phyloP scores from a whole-genome alignment of 2,113 vertebrate genomes.

The Elachura formosa region DNA sequence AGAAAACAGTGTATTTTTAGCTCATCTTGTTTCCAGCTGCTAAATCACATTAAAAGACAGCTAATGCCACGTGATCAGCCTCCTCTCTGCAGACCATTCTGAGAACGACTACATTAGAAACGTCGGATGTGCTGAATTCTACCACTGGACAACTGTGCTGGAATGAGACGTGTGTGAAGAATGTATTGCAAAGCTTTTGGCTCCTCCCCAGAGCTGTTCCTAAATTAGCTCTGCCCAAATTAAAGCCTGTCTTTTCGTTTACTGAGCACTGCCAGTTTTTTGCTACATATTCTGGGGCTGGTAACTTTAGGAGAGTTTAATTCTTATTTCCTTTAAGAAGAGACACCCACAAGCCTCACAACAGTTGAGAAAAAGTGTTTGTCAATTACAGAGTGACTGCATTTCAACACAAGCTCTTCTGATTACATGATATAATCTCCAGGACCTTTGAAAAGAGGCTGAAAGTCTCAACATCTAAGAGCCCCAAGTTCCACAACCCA shows the following conservation, averaged over 20 bases:
- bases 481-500: constrained; percentile 9
- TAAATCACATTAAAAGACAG: constrained; percentile 56
- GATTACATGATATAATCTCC: background rate
- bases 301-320: background rate
- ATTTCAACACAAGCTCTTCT: background rate
- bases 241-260: background rate
- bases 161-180: constrained; percentile 20
- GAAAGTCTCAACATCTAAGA: background rate
- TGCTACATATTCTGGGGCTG: background rate
- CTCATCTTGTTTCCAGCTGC: constrained; percentile 44
- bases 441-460: constrained; percentile 30
- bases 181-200: constrained; percentile 19
- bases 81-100: background rate
- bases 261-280: constrained; percentile 5
- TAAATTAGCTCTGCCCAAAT: constrained; percentile 50
- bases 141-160: constrained; percentile 41
- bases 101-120: constrained; percentile 41
- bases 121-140: constrained; percentile 43
- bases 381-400: background rate
- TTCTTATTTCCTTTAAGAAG: constrained; percentile 40
- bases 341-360: constrained; percentile 32
- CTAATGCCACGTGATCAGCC: constrained; percentile 19
- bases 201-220: constrained; percentile 43
- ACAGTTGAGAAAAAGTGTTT: background rate
- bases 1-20: constrained; percentile 60